These are phyloP conservation scores for Belgica antarctica DNA, from an alignment of 2,888 invertebrate species.

Conservation along the genomic window DNA sequence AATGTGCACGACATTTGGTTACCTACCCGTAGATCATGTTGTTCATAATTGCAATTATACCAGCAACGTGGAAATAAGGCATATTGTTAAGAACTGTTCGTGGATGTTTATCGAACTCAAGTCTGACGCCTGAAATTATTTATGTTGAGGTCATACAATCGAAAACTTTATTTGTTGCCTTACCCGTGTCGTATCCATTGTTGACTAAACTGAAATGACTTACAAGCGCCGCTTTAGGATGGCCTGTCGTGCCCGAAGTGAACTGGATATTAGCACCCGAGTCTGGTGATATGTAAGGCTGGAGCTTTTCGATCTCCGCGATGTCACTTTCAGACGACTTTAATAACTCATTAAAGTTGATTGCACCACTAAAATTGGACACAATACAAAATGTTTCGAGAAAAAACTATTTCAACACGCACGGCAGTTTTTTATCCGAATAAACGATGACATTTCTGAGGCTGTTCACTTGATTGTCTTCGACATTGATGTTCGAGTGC, in stretches of 20 bases:
- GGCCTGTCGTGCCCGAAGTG: slow-evolving; percentile 77
- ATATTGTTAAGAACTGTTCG: slow-evolving; percentile 63
- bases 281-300: slow-evolving; percentile 63
- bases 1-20: too few relatives aligned
- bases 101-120: slow-evolving; percentile 52
- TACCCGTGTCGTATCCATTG: slow-evolving; percentile 66
- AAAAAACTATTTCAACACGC: slow-evolving; percentile 49
- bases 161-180: background rate
- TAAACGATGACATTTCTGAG: slow-evolving; percentile 62
- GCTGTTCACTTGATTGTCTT: slow-evolving; percentile 55
- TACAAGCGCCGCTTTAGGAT: slow-evolving; percentile 72
- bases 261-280: slow-evolving; percentile 75
- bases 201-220: slow-evolving; percentile 74
- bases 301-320: slow-evolving; percentile 49
- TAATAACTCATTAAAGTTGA: slow-evolving; percentile 55
- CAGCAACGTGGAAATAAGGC: slow-evolving; percentile 81
- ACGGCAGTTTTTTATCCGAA: slow-evolving; percentile 56
- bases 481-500: slow-evolving; percentile 55
- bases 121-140: slow-evolving; percentile 49
- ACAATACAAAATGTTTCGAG: background rate
- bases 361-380: slow-evolving; percentile 52
- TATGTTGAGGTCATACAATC: slow-evolving; percentile 47
- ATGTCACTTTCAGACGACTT: slow-evolving; percentile 47
- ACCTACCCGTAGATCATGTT: slow-evolving; percentile 61
- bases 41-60: slow-evolving; percentile 63